These are phyloP conservation scores for Nephrotoma flavescens DNA, from an alignment of 2,888 invertebrate genomes.

Conservation along the genomic window DNA sequence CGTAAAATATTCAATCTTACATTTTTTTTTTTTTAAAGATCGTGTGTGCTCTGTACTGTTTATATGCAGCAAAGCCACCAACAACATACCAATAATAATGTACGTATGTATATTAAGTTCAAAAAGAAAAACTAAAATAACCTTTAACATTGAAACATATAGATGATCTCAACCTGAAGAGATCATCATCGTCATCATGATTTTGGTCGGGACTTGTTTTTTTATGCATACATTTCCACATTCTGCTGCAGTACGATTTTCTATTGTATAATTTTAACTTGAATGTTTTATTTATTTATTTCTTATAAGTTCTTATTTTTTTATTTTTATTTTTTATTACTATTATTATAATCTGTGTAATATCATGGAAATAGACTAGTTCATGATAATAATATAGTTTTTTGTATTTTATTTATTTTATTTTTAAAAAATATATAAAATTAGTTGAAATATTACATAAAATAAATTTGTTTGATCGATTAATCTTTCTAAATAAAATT, in stretches of 20 bases:
- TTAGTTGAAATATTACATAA: background rate
- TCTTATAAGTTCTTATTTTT: background rate
- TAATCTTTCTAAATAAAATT: background rate
- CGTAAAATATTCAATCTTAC: background rate
- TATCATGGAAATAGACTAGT: background rate
- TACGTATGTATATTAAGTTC: no score
- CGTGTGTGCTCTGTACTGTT: background rate
- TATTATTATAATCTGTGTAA: background rate
- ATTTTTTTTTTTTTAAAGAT: background rate
- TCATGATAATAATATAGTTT: background rate
- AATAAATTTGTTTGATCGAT: background rate
- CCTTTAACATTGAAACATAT: background rate
- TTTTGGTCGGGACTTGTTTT: background rate
- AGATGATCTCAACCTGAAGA: background rate
- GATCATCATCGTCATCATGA: background rate
- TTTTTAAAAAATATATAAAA: background rate
- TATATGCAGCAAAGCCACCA: no score
- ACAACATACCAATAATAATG: no score
- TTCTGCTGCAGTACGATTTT: background rate
- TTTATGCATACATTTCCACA: background rate
- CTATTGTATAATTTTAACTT: background rate
- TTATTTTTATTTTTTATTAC: background rate
- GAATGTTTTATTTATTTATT: background rate
- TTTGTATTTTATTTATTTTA: background rate
- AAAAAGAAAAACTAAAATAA: background rate